Evolutionary conservation across 2,797 vertebrate species (phyloP).

Genomic region (Platalea minor): DNA sequence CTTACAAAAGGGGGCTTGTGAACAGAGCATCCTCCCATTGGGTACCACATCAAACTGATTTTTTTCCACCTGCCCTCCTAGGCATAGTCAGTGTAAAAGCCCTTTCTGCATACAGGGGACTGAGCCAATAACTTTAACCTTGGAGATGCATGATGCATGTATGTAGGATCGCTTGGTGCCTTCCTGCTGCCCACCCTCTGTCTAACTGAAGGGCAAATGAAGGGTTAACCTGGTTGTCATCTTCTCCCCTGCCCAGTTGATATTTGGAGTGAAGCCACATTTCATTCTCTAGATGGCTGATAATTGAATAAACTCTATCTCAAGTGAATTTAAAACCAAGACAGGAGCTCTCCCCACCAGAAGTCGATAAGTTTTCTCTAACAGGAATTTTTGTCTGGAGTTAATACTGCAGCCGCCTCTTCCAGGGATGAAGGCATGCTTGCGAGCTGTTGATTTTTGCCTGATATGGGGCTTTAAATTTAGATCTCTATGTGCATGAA

Average conservation of each 20-base stretch:
- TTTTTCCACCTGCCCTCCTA: constrained; percentile 35
- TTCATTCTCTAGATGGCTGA: constrained; percentile 45
- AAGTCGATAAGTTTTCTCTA: background rate
- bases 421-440: background rate
- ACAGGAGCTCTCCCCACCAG: background rate
- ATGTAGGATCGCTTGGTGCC: background rate
- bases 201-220: background rate
- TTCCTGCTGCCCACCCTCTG: background rate
- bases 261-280: constrained; percentile 39
- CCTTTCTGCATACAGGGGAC: background rate
- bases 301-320: constrained; percentile 59
- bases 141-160: background rate
- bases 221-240: constrained; percentile 46
- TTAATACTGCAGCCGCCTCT: background rate
- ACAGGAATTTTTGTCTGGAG: background rate
- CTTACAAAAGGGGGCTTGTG: constrained; percentile 53
- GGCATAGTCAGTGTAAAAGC: background rate
- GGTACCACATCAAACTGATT: constrained; percentile 1
- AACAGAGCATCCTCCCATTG: constrained; percentile 54
- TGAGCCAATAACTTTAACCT: constrained; percentile 31
- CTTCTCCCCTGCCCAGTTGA: background rate
- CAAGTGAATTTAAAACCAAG: constrained; percentile 36
- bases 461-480: background rate
- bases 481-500: background rate
- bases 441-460: background rate